These are phyloP conservation scores for Drosophila mojavensis DNA, from an alignment of 1,140 invertebrate species.

Conservation along the genomic window DNA sequence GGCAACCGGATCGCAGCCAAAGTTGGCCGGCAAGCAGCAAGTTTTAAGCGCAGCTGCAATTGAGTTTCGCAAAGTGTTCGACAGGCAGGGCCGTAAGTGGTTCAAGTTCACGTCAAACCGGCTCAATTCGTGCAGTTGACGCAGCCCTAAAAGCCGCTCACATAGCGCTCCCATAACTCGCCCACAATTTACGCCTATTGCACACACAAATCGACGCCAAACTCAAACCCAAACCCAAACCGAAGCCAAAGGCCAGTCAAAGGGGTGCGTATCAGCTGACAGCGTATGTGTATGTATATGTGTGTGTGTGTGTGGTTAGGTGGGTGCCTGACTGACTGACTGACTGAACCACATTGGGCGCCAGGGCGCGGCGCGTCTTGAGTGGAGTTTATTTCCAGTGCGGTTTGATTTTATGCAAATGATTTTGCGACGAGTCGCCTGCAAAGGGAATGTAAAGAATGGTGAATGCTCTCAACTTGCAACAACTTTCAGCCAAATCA, in stretches of 20 bases:
- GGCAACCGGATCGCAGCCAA: conserved; percentile 1
- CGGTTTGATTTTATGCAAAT: conserved; percentile 81
- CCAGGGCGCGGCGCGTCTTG: conserved; percentile 35
- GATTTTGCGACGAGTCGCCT: conserved; percentile 50
- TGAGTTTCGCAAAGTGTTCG: conserved; percentile 3
- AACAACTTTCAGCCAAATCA: conserved; percentile 74
- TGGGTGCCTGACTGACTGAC: neutral
- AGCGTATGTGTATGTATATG: neutral
- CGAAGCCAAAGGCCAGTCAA: neutral
- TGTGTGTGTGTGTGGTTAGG: neutral
- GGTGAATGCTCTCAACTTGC: conserved; percentile 20
- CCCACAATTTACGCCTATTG: conserved; percentile 72
- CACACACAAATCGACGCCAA: conserved; percentile 51
- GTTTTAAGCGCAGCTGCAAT: conserved; percentile 12
- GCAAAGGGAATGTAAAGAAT: conserved; percentile 16
- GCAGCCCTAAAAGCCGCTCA: conserved; percentile 52
- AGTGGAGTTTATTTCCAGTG: conserved; percentile 73
- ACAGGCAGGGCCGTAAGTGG: neutral
- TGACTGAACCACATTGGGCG: conserved; percentile 16
- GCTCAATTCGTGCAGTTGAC: conserved; percentile 7
- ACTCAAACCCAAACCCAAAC: neutral
- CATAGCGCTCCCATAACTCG: conserved; percentile 68
- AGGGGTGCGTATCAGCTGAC: conserved; percentile 6
- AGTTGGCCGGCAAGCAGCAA: conserved; percentile 4
- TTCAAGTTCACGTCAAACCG: conserved; percentile 21